Evolutionary conservation across 2,888 invertebrate species (phyloP).

Genomic region (Limnephilus lunatus): DNA sequence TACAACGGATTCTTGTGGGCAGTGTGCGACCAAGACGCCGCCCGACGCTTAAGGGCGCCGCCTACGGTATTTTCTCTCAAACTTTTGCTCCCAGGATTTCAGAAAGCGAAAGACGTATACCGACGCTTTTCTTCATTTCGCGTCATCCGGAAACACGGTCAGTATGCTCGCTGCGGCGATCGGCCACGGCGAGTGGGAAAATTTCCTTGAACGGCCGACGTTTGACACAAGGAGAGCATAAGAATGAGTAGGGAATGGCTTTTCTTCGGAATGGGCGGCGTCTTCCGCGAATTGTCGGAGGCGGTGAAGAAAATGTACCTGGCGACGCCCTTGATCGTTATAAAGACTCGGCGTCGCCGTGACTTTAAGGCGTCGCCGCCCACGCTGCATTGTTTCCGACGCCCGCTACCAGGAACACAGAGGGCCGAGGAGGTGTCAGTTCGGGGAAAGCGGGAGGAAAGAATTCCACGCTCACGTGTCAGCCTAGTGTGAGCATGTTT

Average conservation of each 20-base stretch:
- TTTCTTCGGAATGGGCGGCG: constrained; percentile 48
- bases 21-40: constrained; percentile 45
- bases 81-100: constrained; percentile 51
- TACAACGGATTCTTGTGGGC: constrained; percentile 20
- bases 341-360: constrained; percentile 68
- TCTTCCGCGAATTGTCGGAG: constrained; percentile 55
- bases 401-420: constrained; percentile 72
- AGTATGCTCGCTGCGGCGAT: neutral
- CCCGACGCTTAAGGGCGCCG: constrained; percentile 53
- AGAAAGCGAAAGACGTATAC: constrained; percentile 14
- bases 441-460: constrained; percentile 47
- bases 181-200: constrained; percentile 41
- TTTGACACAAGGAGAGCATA: constrained; percentile 26
- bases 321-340: constrained; percentile 68
- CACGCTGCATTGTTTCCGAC: constrained; percentile 75
- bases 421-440: constrained; percentile 68
- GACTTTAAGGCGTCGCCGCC: constrained; percentile 69
- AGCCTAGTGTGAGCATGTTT: constrained; percentile 24
- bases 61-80: constrained; percentile 52
- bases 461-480: constrained; percentile 28
- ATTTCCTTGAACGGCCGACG: constrained; percentile 49
- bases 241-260: neutral
- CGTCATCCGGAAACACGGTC: constrained; percentile 45
- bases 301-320: constrained; percentile 53
- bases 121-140: constrained; percentile 36